These are phyloP conservation scores for Manis javanica DNA, from an alignment of 2,797 vertebrate species.

Conservation along the genomic window DNA sequence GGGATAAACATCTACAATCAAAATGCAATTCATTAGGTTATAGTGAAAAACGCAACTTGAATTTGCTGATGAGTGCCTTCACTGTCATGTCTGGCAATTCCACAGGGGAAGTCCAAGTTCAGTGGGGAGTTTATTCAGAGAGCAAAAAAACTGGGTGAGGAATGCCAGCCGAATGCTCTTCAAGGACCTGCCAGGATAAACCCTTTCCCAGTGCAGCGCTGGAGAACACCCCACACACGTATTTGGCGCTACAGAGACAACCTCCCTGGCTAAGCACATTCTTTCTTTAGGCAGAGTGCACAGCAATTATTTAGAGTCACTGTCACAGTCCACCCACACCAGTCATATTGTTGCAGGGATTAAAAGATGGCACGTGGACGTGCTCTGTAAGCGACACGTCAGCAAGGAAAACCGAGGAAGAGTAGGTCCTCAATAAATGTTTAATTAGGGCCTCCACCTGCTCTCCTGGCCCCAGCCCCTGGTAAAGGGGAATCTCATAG, in stretches of 20 bases:
- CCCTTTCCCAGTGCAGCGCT: neutral
- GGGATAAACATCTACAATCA: neutral
- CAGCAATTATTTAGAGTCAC: neutral
- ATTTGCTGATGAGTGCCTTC: neutral
- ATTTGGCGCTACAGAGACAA: neutral
- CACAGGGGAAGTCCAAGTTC: neutral
- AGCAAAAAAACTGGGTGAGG: neutral
- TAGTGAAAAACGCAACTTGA: neutral
- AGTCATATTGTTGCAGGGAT: neutral
- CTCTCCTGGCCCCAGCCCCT: neutral
- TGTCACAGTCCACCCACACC: neutral
- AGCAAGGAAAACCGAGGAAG: neutral
- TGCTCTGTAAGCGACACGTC: neutral
- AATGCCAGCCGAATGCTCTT: neutral
- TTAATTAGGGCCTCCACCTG: conserved; percentile 11
- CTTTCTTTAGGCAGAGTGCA: neutral
- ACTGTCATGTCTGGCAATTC: neutral
- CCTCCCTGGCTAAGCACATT: neutral
- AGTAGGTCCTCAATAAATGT: neutral
- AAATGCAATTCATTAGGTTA: neutral
- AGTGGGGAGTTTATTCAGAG: neutral
- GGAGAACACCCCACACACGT: neutral
- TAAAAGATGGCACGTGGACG: neutral
- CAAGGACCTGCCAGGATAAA: neutral
- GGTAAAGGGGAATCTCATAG: conserved; percentile 11